Evolutionary conservation across 2,113 vertebrate species (phyloP).

Genomic region (Grus americana): DNA sequence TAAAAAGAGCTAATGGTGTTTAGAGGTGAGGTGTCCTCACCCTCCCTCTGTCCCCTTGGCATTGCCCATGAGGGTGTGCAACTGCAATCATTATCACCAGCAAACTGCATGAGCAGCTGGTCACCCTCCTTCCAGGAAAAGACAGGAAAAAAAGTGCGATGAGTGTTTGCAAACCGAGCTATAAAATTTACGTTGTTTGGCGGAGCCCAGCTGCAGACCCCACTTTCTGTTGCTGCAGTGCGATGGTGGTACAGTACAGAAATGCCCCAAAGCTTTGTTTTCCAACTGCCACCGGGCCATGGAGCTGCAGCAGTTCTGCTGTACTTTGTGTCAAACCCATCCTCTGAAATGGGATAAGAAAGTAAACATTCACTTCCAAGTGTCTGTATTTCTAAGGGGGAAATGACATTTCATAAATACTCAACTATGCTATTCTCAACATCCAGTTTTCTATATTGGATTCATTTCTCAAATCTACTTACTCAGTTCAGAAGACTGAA

Average conservation of each 20-base stretch:
- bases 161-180: neutral
- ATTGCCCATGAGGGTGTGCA: neutral
- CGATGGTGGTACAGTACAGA: fast-evolving
- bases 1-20: neutral
- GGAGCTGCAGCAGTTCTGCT: neutral
- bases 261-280: neutral
- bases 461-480: constrained; percentile 45
- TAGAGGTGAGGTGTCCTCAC: neutral
- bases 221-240: neutral
- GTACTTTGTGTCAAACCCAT: neutral
- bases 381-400: neutral
- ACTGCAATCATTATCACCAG: no score
- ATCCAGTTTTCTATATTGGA: constrained; percentile 25
- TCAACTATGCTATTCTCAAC: neutral
- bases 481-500: neutral
- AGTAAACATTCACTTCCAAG: neutral
- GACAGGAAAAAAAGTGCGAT: neutral
- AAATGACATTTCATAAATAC: constrained; percentile 41
- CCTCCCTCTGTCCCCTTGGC: neutral
- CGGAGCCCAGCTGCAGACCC: neutral
- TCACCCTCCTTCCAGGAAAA: neutral
- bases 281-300: neutral
- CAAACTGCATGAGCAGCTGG: neutral
- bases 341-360: neutral
- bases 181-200: fast-evolving